Conservation (phyloP, 1,140 invertebrate genomes). For the Drosophila arizonae region DNA sequence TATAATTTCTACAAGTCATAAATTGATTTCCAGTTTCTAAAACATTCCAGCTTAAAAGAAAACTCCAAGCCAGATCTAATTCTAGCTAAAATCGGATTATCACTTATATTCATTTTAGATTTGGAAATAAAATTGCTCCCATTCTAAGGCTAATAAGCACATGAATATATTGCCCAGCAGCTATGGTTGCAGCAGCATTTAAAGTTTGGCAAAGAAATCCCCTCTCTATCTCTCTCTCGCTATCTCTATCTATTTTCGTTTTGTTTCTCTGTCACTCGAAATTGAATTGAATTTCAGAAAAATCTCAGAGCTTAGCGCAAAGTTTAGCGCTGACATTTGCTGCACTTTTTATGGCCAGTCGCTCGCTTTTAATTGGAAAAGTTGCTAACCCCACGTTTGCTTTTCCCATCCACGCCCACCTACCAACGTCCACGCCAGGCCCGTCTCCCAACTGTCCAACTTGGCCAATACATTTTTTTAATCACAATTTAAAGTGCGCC, state of each 20-base stretch:
- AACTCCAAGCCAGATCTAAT: no score
- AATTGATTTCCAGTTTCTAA: no score
- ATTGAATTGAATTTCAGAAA: slow-evolving; percentile 47
- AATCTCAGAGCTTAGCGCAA: slow-evolving; percentile 26
- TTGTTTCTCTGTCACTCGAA: slow-evolving; percentile 25
- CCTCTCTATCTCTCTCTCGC: background rate
- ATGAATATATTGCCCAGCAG: background rate
- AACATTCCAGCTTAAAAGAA: no score
- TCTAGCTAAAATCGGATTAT: no score
- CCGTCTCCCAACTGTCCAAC: background rate
- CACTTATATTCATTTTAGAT: no score
- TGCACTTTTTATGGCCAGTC: slow-evolving; percentile 20
- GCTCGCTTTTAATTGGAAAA: slow-evolving; percentile 43
- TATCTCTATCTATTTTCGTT: background rate
- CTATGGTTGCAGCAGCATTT: background rate
- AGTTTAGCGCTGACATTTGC: slow-evolving; percentile 34
- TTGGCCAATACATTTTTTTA: slow-evolving; percentile 23
- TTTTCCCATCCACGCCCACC: background rate
- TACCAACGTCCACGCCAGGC: background rate
- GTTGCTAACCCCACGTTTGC: slow-evolving; percentile 13
- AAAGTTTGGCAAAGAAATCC: background rate
- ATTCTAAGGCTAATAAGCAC: background rate
- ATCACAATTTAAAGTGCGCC: slow-evolving; percentile 33
- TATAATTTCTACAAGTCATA: no score
- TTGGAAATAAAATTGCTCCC: no score